phyloP scores from a whole-genome alignment of 2,797 vertebrate genomes.

The Tragopan temminckii region DNA sequence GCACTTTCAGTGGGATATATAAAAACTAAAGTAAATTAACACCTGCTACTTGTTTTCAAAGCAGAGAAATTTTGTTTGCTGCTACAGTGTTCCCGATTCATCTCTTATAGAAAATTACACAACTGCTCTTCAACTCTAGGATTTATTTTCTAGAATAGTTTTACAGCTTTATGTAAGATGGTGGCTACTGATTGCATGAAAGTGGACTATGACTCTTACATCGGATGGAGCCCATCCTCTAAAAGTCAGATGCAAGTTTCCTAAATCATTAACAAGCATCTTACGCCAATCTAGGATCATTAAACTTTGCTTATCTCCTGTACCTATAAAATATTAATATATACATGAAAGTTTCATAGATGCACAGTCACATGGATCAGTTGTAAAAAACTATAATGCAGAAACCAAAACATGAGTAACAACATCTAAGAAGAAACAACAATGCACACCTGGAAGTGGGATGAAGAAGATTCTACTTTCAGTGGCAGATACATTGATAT shows the following conservation, averaged over 20 bases:
- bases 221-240: not conserved
- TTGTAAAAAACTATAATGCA: not conserved
- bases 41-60: not conserved
- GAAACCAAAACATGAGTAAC: not conserved
- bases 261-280: not conserved
- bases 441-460: not conserved
- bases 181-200: not conserved
- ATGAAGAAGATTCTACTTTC: not conserved
- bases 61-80: not conserved
- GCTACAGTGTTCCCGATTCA: not conserved
- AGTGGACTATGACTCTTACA: not conserved
- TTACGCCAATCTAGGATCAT: not conserved
- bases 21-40: not conserved
- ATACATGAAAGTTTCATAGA: rapidly evolving
- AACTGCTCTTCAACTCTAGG: not conserved
- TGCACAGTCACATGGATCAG: not conserved
- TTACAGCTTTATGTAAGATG: not conserved
- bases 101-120: not conserved
- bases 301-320: not conserved
- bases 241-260: not conserved
- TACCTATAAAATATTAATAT: not conserved
- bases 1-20: not conserved
- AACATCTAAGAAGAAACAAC: not conserved
- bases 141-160: not conserved
- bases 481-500: not conserved